Conservation (phyloP, 1,140 invertebrate genomes). For the Drosophila ohnishii region DNA sequence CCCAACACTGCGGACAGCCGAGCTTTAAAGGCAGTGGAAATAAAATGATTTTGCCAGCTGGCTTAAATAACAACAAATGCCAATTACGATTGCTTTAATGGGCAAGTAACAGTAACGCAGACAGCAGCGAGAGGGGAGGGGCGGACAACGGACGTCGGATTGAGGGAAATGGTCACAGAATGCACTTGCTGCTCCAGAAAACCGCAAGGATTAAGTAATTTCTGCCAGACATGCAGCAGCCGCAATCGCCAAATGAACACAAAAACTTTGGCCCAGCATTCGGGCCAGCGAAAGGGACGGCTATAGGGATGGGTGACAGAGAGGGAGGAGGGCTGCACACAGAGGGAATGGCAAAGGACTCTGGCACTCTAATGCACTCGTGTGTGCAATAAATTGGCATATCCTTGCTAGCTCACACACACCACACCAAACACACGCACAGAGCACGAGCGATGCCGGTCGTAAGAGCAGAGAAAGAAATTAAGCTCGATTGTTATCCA, state of each 20-base stretch:
- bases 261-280: slow-evolving; percentile 67
- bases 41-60: slow-evolving; percentile 63
- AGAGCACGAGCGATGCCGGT: not conserved
- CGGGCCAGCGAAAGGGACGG: slow-evolving; percentile 10
- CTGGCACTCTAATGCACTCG: slow-evolving; percentile 77
- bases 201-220: slow-evolving; percentile 81
- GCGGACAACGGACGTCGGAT: not conserved
- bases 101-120: slow-evolving; percentile 11
- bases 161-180: slow-evolving; percentile 34
- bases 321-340: not conserved
- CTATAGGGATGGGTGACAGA: not conserved
- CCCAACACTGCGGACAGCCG: slow-evolving; percentile 50
- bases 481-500: slow-evolving; percentile 13
- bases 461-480: slow-evolving; percentile 7
- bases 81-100: slow-evolving; percentile 79
- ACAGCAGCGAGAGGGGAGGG: not conserved
- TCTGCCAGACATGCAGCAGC: slow-evolving; percentile 80
- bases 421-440: slow-evolving; percentile 17
- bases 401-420: slow-evolving; percentile 62
- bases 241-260: slow-evolving; percentile 80
- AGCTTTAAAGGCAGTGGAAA: slow-evolving; percentile 51
- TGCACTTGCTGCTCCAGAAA: slow-evolving; percentile 67
- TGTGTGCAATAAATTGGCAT: slow-evolving; percentile 82
- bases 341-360: slow-evolving; percentile 34
- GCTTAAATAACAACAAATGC: slow-evolving; percentile 74